Evolutionary conservation across 2,113 vertebrate genomes (phyloP), one percentile per base, ranked within the genome.

Genomic region (Phalacrocorax pelagicus): DNA sequence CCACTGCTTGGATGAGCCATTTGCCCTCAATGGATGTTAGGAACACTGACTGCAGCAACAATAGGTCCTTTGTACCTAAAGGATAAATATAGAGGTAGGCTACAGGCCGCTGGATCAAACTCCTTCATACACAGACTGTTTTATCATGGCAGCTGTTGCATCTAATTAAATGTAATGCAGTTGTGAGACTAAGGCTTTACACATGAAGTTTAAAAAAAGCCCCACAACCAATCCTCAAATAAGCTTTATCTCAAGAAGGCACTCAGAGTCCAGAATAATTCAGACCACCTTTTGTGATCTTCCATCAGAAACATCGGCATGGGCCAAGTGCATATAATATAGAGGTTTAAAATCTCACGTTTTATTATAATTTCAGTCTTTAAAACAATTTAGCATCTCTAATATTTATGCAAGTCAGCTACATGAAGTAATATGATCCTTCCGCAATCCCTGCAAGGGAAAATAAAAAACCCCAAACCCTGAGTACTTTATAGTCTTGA

Each of bases 111-210:
- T 69, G 70, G 73, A 94, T 80, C 84, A 63, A 94, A 85, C 84
- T 85, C 32, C 40, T 85, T 61, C 66, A 54, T n/a, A 72, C 40
- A 67, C 42, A 91, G 86, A 26, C 70, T 80, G 38, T 69, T 95
- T 92, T 92, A 81, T 85, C 81, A 42, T 65, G 87, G 87, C 81
- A 91, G 85, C 78, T 84, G 92, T 59, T 96, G 84, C 78, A 95
- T 80, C 66, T 86, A 87, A 93, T 93, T 94, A 94, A 93, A 85
- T 24, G 61, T 63, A 95, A 94, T 16, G 44, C 82, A 94, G 66
- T 65, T 91, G 81, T 0, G 0, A 91, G 90, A 85, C 66, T 82
- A 73, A 82, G 34, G 66, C 78, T 89, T 90, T 55, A 81, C 38
- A 72, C 17, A 46, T 4, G 17, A 94, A 77, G 24, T 83, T 88